A percentile compares a stretch with the other conserved stretches of the same genome.
Evolutionary conservation across 2,888 invertebrate genomes (phyloP).

Genomic region (Eristalinus aeneus): DNA sequence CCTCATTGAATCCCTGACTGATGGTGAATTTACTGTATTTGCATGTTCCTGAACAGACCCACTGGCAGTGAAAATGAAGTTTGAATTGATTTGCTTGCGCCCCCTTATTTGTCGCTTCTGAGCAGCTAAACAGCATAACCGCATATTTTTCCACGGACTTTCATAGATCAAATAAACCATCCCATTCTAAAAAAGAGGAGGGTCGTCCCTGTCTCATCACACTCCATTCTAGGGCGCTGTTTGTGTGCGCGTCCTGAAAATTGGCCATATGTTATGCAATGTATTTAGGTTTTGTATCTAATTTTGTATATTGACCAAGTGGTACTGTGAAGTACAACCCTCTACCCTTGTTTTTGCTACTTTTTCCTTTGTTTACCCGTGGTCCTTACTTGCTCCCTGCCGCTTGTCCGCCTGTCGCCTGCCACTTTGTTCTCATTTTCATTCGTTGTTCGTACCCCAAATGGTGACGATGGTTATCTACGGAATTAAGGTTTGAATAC

Average conservation of each 20-base stretch:
- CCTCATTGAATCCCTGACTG: slow-evolving; percentile 18
- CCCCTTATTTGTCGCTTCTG: slow-evolving; percentile 4
- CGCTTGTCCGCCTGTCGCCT: not conserved
- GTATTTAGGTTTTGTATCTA: slow-evolving; percentile 64
- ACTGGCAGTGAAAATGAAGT: slow-evolving; percentile 33
- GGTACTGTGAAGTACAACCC: slow-evolving; percentile 39
- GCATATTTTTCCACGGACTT: slow-evolving; percentile 57
- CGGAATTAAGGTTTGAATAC: not conserved
- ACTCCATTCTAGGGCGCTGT: slow-evolving; percentile 15
- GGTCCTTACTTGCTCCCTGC: not conserved
- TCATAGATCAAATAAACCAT: slow-evolving; percentile 57
- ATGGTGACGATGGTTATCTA: not conserved
- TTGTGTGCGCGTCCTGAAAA: slow-evolving; percentile 55
- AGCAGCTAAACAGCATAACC: slow-evolving; percentile 67
- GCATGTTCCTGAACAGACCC: too few species aligned
- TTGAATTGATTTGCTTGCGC: slow-evolving; percentile 52
- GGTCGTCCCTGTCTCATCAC: not conserved
- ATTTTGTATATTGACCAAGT: slow-evolving; percentile 55
- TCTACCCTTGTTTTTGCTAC: slow-evolving; percentile 10
- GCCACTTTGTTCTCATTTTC: not conserved
- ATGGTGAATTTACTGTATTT: not conserved
- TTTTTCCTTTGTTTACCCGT: not conserved
- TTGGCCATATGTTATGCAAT: slow-evolving; percentile 70
- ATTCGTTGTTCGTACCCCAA: not conserved
- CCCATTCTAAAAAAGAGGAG: slow-evolving; percentile 28